phyloP scores from a whole-genome alignment of 2,888 invertebrate genomes.

The Cantharis nigra region DNA sequence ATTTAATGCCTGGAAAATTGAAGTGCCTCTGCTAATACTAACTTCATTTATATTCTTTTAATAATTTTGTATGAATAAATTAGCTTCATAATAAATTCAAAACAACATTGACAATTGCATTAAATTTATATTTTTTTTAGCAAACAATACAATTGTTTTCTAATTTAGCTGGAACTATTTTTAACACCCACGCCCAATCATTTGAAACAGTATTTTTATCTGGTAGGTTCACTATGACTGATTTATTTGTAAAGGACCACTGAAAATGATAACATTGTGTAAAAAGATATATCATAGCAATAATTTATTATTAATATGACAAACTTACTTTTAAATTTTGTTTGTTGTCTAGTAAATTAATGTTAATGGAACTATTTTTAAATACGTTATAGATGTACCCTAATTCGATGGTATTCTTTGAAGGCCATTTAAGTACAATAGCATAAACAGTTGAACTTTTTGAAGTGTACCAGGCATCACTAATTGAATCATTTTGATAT shows the following conservation, averaged over 20 bases:
- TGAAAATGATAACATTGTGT: conserved; percentile 46
- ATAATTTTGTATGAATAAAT: not conserved
- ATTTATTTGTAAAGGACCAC: conserved; percentile 53
- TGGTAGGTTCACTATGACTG: conserved; percentile 53
- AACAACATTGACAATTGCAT: not conserved
- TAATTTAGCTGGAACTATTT: conserved; percentile 31
- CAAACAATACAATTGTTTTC: not conserved
- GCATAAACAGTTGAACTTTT: conserved; percentile 64
- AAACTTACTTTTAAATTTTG: conserved; percentile 43
- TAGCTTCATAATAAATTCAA: not conserved
- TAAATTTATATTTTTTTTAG: not conserved
- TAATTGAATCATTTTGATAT: conserved; percentile 76
- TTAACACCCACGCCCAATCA: conserved; percentile 57
- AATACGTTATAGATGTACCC: conserved; percentile 51
- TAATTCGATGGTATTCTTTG: conserved; percentile 58
- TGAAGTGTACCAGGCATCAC: conserved; percentile 77
- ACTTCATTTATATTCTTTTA: not conserved
- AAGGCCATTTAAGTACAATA: conserved; percentile 71
- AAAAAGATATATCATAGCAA: not conserved
- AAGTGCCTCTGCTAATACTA: not conserved
- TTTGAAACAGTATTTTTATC: conserved; percentile 52
- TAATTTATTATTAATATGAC: not conserved
- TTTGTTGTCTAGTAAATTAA: conserved; percentile 60
- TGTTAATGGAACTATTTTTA: conserved; percentile 40
- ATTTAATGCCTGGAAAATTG: not conserved